A percentile compares a stretch with the other conserved stretches of the same genome.
Conservation (phyloP, 2,113 vertebrate species). For the Channa maculata region DNA sequence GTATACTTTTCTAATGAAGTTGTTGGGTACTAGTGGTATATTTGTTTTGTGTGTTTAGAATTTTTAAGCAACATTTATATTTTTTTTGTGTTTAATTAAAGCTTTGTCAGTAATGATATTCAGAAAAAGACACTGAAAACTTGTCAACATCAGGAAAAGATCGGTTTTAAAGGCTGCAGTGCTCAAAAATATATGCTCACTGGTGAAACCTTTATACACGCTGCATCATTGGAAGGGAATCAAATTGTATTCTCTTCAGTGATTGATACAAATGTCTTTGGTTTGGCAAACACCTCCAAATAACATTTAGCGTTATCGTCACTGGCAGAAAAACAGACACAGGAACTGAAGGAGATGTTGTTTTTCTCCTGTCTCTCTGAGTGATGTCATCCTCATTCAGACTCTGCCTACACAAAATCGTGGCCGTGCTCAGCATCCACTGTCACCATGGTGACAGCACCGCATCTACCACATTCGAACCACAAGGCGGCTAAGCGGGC, state of each 20-base stretch:
- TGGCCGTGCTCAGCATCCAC: conserved; percentile 70
- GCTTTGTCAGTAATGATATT: too few species aligned
- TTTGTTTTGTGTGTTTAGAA: too few species aligned
- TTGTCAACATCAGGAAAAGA: not conserved
- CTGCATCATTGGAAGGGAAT: not conserved
- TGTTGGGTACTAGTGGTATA: too few species aligned
- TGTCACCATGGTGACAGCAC: conserved; percentile 70
- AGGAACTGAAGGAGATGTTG: conserved; percentile 62
- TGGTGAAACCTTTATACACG: not conserved
- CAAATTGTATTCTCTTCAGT: not conserved
- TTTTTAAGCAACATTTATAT: too few species aligned
- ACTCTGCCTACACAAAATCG: conserved; percentile 65
- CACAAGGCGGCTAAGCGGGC: not conserved
- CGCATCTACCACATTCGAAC: conserved; percentile 36
- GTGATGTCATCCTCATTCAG: conserved; percentile 75
- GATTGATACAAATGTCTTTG: not conserved
- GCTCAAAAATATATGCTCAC: not conserved
- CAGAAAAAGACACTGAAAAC: too few species aligned
- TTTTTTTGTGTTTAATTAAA: too few species aligned
- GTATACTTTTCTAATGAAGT: too few species aligned
- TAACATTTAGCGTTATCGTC: conserved; percentile 27
- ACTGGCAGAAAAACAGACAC: conserved; percentile 45
- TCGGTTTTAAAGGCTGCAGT: too few species aligned
- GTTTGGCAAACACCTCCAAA: conserved; percentile 13
- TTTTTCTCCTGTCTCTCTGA: conserved; percentile 64